These are phyloP conservation scores for Sympetrum striolatum DNA, from an alignment of 2,888 invertebrate species.

Conservation along the genomic window DNA sequence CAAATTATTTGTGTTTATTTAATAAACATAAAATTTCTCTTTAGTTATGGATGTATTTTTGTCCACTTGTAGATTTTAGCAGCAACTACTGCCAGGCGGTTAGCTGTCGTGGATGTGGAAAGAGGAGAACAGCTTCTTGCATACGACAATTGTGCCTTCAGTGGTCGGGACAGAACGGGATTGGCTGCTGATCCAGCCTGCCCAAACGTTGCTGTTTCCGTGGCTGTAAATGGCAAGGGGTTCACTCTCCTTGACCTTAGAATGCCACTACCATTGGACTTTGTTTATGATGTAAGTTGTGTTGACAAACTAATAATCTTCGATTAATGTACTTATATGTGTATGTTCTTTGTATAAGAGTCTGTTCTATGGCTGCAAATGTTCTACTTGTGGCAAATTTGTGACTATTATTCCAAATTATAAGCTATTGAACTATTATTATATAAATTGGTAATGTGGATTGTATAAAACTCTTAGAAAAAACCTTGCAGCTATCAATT, in stretches of 20 bases:
- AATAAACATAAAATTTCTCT: neutral
- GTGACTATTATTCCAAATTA: too few species aligned
- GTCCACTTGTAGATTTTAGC: slow-evolving; percentile 57
- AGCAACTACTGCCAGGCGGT: slow-evolving; percentile 60
- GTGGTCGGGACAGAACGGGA: slow-evolving; percentile 59
- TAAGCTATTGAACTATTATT: too few species aligned
- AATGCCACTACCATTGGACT: slow-evolving; percentile 62
- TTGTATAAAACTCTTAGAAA: too few species aligned
- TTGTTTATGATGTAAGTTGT: slow-evolving; percentile 61
- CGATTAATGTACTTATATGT: too few species aligned
- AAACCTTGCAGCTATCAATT: too few species aligned
- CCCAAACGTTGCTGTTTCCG: slow-evolving; percentile 60
- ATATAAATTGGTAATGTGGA: too few species aligned
- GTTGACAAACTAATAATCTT: too few species aligned
- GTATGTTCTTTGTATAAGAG: too few species aligned
- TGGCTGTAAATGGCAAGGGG: slow-evolving; percentile 62
- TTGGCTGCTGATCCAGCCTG: slow-evolving; percentile 60
- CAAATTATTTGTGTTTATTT: too few species aligned
- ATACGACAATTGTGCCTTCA: slow-evolving; percentile 62
- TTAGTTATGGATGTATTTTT: neutral
- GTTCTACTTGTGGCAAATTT: too few species aligned
- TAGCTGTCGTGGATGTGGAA: slow-evolving; percentile 62
- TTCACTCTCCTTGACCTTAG: slow-evolving; percentile 61
- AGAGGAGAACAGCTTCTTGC: slow-evolving; percentile 60
- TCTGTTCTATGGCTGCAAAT: too few species aligned